Evolutionary conservation across 2,888 invertebrate species (phyloP).

Genomic region (Gasteruption jaculator): DNA sequence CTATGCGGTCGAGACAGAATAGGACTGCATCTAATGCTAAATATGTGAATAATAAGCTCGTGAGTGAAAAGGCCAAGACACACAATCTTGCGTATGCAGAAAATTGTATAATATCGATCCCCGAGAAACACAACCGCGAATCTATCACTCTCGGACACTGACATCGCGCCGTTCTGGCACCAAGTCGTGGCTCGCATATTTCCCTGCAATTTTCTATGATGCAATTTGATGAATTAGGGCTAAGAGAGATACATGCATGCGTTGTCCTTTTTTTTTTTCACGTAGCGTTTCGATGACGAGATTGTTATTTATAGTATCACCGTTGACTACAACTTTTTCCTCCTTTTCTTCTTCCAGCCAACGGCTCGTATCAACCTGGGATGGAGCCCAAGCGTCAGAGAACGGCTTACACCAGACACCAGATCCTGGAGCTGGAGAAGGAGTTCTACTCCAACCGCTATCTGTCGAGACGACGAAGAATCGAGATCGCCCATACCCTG

Average conservation of each 20-base stretch:
- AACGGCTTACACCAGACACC: conserved; percentile 96
- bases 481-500: conserved; percentile 95
- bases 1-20: no score
- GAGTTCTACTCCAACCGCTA: conserved; percentile 98
- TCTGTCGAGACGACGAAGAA: conserved; percentile 88
- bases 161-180: no score
- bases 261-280: conserved; percentile 5
- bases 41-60: no score
- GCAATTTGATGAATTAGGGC: no score
- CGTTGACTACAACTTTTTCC: neutral
- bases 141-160: no score
- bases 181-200: no score
- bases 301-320: neutral
- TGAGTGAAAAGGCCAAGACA: conserved; percentile 24
- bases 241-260: no score
- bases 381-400: conserved; percentile 95
- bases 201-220: no score
- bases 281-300: neutral
- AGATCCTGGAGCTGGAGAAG: conserved; percentile 95
- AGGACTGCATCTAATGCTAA: no score
- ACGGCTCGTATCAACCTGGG: conserved; percentile 82
- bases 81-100: conserved; percentile 17
- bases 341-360: conserved; percentile 64
- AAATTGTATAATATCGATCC: conserved; percentile 25
- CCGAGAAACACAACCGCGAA: no score